Evolutionary conservation across 2,113 vertebrate species (phyloP).

Genomic region (Brachyistius frenatus): DNA sequence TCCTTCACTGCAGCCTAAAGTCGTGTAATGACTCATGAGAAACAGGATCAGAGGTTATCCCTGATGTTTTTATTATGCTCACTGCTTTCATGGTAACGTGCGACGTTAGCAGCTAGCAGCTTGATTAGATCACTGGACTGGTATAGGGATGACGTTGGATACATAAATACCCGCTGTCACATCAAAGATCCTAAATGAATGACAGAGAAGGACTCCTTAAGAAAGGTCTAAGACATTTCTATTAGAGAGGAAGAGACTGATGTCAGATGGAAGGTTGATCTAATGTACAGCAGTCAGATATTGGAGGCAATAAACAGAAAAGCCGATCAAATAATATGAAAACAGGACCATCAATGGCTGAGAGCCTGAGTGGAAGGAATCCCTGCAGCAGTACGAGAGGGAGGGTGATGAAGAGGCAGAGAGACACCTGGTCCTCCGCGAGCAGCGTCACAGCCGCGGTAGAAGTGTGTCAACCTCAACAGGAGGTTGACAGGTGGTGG

Average conservation of each 20-base stretch:
- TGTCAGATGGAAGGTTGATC: background rate
- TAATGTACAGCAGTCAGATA: background rate
- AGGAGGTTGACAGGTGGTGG: constrained; percentile 81
- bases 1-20: constrained; percentile 37
- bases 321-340: background rate
- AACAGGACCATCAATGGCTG: too few species aligned
- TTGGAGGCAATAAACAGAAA: background rate
- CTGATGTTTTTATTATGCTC: constrained; percentile 40
- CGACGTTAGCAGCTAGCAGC: constrained; percentile 30
- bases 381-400: constrained; percentile 20
- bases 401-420: constrained; percentile 20
- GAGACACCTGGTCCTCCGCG: constrained; percentile 60
- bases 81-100: constrained; percentile 59
- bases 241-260: constrained; percentile 7
- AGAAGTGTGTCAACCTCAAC: constrained; percentile 70
- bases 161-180: constrained; percentile 8
- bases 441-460: constrained; percentile 60
- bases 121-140: constrained; percentile 66
- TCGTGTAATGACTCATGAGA: constrained; percentile 55
- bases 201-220: background rate
- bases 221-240: background rate
- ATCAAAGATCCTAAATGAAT: constrained; percentile 37
- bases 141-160: constrained; percentile 37
- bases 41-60: constrained; percentile 49
- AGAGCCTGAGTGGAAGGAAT: constrained; percentile 62